Base-by-base conservation (phyloP, 2,888 invertebrate genomes). In the Pristionchus fissidentatus region DNA sequence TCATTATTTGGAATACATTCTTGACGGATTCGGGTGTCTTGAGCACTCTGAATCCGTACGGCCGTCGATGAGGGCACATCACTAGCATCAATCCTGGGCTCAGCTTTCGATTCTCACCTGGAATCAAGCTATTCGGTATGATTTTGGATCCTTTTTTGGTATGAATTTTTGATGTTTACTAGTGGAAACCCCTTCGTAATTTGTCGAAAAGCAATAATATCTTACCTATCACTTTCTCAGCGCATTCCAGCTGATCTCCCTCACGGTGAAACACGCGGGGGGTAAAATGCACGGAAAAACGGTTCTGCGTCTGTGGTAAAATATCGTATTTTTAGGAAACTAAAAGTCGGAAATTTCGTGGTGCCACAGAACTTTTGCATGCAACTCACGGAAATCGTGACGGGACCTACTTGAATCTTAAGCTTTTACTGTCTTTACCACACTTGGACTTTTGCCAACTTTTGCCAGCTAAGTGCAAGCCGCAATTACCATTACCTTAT, bases 211-310 rank as follows among this genome's bases (percentile, higher is more conserved):
- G 15, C 10, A 13, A n/a, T 4, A 32, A 32, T n/a, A 13, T 32
- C 75, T 49, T 35, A 75, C 75, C 75, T 3, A 75, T n/a, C 3
- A 29, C 75, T 46, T 75, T 75, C 19, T 46, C 46, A 1, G 75
- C 4, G 13, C 75, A 75, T 29, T 75, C 46, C 22, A 75, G 75
- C 29, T 66, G 66, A 3, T 66, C 66, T 1, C 41, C 66, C 1
- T n/a, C n/a, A n/a, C n/a, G n/a, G n/a, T n/a, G n/a, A n/a, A n/a
- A n/a, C n/a, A n/a, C n/a, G n/a, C n/a, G n/a, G n/a, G n/a, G n/a
- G n/a, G n/a, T n/a, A n/a, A n/a, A n/a, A n/a, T n/a, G n/a, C n/a
- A n/a, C n/a, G n/a, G n/a, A n/a, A n/a, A n/a, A n/a, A n/a, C n/a
- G n/a, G n/a, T n/a, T n/a, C n/a, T n/a, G n/a, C n/a, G n/a, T n/a